Conservation (phyloP, 2,888 invertebrate species). For the Cataglyphis albicans region DNA sequence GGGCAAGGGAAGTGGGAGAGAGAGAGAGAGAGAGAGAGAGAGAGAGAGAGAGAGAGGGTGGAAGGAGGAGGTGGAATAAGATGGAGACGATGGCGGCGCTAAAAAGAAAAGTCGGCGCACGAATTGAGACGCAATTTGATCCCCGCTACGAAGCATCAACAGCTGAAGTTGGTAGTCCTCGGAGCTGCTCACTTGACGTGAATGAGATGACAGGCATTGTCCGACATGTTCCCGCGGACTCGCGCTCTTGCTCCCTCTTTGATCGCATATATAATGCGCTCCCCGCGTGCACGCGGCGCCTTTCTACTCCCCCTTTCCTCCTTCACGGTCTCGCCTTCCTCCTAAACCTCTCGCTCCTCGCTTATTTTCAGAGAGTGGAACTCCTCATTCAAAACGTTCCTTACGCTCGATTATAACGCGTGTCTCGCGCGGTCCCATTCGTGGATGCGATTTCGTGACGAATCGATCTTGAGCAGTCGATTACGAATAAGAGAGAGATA, state of each 20-base stretch:
- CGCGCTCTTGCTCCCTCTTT: constrained; percentile 72
- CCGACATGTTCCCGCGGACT: constrained; percentile 74
- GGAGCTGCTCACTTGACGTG: constrained; percentile 76
- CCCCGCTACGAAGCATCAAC: constrained; percentile 71
- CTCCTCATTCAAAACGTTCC: constrained; percentile 43
- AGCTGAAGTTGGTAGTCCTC: constrained; percentile 78
- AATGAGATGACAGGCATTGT: constrained; percentile 79
- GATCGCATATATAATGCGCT: constrained; percentile 77
- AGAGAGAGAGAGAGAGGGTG: background rate
- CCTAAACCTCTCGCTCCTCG: background rate
- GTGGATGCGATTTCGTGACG: constrained; percentile 46
- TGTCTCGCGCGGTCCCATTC: constrained; percentile 26
- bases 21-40: background rate
- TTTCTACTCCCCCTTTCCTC: constrained; percentile 64
- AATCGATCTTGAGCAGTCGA: constrained; percentile 39
- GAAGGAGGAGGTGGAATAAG: constrained; percentile 28
- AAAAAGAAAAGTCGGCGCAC: constrained; percentile 83
- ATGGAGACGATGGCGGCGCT: constrained; percentile 61
- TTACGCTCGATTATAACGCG: constrained; percentile 48
- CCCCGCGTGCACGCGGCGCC: constrained; percentile 77
- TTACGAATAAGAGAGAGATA: constrained; percentile 34
- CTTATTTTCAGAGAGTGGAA: constrained; percentile 31
- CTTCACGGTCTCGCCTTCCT: no score
- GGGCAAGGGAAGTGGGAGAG: background rate
- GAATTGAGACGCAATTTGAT: constrained; percentile 83